Percentiles rank a stretch among this genome's conserved stretches.
phyloP scores from a whole-genome alignment of 2,888 invertebrate genomes.

The Cyrtodaria siliqua region DNA sequence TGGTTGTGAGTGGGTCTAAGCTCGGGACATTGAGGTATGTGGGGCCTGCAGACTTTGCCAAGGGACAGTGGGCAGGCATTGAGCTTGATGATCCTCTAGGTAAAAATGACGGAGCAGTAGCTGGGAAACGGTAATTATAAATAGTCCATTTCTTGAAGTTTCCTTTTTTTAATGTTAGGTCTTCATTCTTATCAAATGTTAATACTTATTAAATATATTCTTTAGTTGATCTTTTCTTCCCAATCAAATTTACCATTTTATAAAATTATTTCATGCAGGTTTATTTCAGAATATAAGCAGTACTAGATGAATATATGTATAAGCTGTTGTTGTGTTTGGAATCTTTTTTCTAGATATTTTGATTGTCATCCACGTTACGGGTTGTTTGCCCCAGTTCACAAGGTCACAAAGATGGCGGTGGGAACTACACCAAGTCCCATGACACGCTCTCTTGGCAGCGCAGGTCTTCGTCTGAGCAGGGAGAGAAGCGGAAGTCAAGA shows the following conservation, averaged over 20 bases:
- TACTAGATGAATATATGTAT: neutral
- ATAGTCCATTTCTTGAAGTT: no score
- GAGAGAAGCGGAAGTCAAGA: constrained; percentile 89
- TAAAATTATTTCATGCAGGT: no score
- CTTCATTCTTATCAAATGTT: no score
- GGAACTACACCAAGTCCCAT: constrained; percentile 66
- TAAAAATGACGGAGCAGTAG: constrained; percentile 98
- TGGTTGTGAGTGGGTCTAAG: constrained; percentile 88
- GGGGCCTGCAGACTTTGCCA: constrained; percentile 95
- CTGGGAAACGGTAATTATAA: constrained; percentile 93
- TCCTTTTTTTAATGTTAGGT: no score
- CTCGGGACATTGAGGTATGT: constrained; percentile 94
- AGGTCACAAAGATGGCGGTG: constrained; percentile 91
- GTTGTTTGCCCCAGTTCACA: constrained; percentile 96
- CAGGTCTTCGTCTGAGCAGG: constrained; percentile 75
- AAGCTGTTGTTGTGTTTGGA: neutral
- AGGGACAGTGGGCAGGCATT: constrained; percentile 98
- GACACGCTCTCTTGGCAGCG: constrained; percentile 72
- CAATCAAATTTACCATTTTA: no score
- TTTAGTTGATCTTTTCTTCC: no score
- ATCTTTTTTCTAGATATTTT: constrained; percentile 91
- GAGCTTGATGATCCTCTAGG: constrained; percentile 97
- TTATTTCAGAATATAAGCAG: no score
- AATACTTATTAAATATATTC: no score
- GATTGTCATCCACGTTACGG: constrained; percentile 96